Evolutionary conservation across 2,888 invertebrate genomes (phyloP), one percentile per base, ranked within the genome.

Genomic region (Suillia variegata): DNA sequence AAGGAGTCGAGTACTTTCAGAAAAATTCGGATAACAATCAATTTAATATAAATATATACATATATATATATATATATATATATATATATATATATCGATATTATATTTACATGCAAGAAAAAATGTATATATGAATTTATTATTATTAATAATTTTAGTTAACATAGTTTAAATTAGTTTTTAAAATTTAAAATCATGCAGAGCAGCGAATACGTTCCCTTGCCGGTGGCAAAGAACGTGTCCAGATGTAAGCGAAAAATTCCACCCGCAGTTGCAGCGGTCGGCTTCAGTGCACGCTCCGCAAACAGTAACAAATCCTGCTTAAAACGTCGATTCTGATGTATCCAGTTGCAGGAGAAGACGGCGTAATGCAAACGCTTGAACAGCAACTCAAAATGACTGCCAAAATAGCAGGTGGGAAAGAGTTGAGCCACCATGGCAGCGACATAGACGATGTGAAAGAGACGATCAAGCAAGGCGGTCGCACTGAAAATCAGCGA

Each of bases 181-280:
- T 2, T 31, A 15, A 22, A 59, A 48, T 1, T 34, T 33, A 13
- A 72, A 13, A 74, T 62, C 1, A 71, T 2, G 13, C 74, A 66
- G n/a, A 59, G 73, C n/a, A 70, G 63, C 4, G 71, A 74, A 49
- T 74, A 71, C 38, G 71, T 66, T 1, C 63, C 67, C 56, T 74
- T 74, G 17, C 64, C 66, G 38, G 58, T 72, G n/a, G 63, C 64
- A 31, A 67, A 13, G 10, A 73, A 71, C 1, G 74, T 74, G 57
- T 58, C 64, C 22, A 71, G 6, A 0, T 66, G 55, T 21, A 71
- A 73, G n/a, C 69, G 64, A 12, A 71, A 33, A 2, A 74, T 15
- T 3, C 61, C 24, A 1, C 74, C 74, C 6, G 71, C 71, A 2
- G 64, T 1, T 1, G 69, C 51, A 2, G 34, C 45, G 0, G 61